These are phyloP conservation scores for Tetragnatha versicolor DNA, from an alignment of 1,140 invertebrate species.

Conservation along the genomic window DNA sequence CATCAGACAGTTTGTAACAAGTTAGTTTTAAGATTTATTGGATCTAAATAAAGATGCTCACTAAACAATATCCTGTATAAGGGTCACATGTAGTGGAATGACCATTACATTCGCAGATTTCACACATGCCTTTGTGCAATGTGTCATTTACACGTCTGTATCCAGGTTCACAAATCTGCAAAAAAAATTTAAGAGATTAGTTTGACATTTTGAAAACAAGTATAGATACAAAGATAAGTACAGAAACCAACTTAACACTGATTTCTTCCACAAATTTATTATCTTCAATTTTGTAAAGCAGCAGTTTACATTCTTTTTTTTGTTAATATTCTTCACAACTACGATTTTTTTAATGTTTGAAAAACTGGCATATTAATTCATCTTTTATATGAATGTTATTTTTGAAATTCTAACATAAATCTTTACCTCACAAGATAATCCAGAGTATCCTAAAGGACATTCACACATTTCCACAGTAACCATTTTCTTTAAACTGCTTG, in stretches of 20 bases:
- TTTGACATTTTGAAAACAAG: too few relatives aligned
- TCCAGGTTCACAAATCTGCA: conserved; percentile 76
- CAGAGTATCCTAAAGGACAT: conserved; percentile 74
- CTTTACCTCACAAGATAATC: conserved; percentile 79
- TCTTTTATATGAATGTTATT: too few relatives aligned
- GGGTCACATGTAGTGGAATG: conserved; percentile 85
- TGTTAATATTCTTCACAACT: too few relatives aligned
- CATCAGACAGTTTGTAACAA: not conserved
- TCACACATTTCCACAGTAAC: conserved; percentile 67
- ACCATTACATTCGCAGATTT: conserved; percentile 87
- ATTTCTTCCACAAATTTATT: too few relatives aligned
- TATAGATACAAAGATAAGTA: too few relatives aligned
- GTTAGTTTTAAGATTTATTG: not conserved
- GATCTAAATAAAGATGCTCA: conserved; percentile 65
- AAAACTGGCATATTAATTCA: too few relatives aligned
- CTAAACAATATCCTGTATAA: conserved; percentile 77
- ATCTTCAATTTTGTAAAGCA: too few relatives aligned
- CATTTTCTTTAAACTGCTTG: conserved; percentile 59
- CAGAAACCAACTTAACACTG: too few relatives aligned
- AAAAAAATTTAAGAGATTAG: conserved; percentile 11
- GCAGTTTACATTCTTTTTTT: too few relatives aligned
- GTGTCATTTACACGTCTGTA: conserved; percentile 76
- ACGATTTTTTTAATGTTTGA: too few relatives aligned
- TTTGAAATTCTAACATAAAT: too few relatives aligned
- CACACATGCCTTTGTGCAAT: conserved; percentile 73